These are phyloP conservation scores for Holothuria leucospilota DNA, from an alignment of 53 echinoderm and acorn worm genomes.

Conservation along the genomic window DNA sequence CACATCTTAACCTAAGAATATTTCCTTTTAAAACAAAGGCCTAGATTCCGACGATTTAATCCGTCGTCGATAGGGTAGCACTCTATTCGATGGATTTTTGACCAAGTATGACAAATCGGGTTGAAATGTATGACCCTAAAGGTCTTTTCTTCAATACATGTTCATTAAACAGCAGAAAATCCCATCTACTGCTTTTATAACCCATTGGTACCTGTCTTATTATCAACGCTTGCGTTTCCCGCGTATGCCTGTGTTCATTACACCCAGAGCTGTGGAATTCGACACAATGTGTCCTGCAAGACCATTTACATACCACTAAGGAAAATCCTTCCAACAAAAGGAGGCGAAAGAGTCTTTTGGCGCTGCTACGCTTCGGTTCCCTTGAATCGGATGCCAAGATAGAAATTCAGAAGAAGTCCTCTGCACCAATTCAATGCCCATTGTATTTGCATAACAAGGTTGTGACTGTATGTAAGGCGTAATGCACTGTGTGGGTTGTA, in stretches of 20 bases:
- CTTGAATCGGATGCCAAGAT: constrained; percentile 14
- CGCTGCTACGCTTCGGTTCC: constrained; percentile 35
- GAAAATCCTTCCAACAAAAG: constrained; percentile 27
- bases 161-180: too few relatives aligned
- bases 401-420: not conserved
- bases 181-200: too few relatives aligned
- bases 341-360: constrained; percentile 12
- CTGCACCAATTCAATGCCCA: constrained; percentile 4
- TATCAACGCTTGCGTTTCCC: too few relatives aligned
- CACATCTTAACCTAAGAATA: too few relatives aligned
- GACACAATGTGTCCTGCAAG: constrained; percentile 1
- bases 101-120: too few relatives aligned
- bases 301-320: constrained; percentile 26
- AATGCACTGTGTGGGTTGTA: not conserved
- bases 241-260: not conserved
- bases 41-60: too few relatives aligned
- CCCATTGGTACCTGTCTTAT: too few relatives aligned
- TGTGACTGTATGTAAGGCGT: constrained; percentile 2
- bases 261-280: constrained; percentile 24
- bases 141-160: too few relatives aligned
- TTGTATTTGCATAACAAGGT: constrained; percentile 46
- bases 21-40: too few relatives aligned
- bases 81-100: too few relatives aligned
- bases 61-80: too few relatives aligned
- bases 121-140: too few relatives aligned